Evolutionary conservation across 2,888 invertebrate genomes (phyloP), one percentile per base, ranked within the genome.

Genomic region (Yponomeuta plumbellus): DNA sequence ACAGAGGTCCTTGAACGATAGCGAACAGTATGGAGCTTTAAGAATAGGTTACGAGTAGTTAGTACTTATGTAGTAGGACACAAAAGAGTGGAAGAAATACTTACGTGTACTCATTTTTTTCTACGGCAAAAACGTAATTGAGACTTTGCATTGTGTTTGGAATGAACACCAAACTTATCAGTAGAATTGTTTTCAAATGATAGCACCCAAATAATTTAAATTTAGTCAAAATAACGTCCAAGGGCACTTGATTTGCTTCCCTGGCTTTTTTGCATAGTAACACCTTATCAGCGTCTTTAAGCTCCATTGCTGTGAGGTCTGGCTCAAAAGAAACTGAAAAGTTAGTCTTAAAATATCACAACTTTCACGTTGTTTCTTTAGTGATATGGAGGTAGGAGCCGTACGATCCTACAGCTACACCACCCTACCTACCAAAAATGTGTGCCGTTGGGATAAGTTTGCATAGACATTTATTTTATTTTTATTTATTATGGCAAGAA

Each of bases 111-210:
- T 59, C 34, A 13, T 66, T 66, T 8, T 65, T 64, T 39, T 69
- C 67, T 21, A 66, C 68, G 4, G 65, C 67, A 56, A 69, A 69
- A 2, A 69, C 26, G 22, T 68, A 69, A 22, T 69, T 69, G n/a
- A 34, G 20, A 20, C 64, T 67, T 1, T 57, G 65, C 11, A 69
- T n/a, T n/a, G n/a, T n/a, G n/a, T n/a, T n/a, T 65, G 21, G 67
- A 23, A 40, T 17, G 52, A 62, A 66, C 0, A 65, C 58, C 0
- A 69, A 58, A 1, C 23, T 40, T n/a, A 68, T 1, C 10, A 63
- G 63, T 0, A 67, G 3, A 13, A 26, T 34, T 0, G 65, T 58
- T 4, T 23, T 3, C 8, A 65, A 39, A 52, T 69, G 68, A 23
- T 69, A 69, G 0, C 66, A 62, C 4, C 65, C 67, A 22, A 61